Conservation (phyloP, 2,113 vertebrate species). For the Microcebus ravelobensis region DNA sequence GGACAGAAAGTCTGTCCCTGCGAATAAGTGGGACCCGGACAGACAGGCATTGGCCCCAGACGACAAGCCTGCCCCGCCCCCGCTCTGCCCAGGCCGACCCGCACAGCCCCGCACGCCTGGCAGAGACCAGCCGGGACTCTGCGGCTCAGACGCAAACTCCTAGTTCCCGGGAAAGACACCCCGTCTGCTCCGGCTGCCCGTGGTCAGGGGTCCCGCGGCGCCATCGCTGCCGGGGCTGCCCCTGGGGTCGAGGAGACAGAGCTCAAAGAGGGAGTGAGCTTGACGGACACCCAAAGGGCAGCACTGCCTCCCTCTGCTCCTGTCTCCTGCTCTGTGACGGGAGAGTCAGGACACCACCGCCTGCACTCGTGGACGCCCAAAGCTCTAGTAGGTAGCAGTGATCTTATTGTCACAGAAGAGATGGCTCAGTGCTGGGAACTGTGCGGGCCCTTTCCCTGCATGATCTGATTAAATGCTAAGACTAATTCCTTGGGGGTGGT, state of each 20-base stretch:
- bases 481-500: neutral
- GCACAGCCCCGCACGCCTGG: neutral
- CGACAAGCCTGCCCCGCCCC: neutral
- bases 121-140: neutral
- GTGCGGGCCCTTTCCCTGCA: neutral
- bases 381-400: rapidly evolving
- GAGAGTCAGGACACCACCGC: neutral
- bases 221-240: neutral
- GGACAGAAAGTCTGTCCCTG: neutral
- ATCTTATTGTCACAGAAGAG: neutral
- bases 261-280: neutral
- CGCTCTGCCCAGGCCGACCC: neutral
- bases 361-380: neutral
- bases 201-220: neutral
- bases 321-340: neutral
- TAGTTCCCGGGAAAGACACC: neutral
- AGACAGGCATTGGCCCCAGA: neutral
- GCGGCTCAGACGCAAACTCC: neutral
- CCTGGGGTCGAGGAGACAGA: neutral
- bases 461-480: rapidly evolving
- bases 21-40: neutral
- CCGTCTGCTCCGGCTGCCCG: neutral
- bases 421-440: neutral
- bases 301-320: neutral
- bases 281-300: no score